Conservation (phyloP, 1,140 invertebrate species). For the Cheumatopsyche charites region DNA sequence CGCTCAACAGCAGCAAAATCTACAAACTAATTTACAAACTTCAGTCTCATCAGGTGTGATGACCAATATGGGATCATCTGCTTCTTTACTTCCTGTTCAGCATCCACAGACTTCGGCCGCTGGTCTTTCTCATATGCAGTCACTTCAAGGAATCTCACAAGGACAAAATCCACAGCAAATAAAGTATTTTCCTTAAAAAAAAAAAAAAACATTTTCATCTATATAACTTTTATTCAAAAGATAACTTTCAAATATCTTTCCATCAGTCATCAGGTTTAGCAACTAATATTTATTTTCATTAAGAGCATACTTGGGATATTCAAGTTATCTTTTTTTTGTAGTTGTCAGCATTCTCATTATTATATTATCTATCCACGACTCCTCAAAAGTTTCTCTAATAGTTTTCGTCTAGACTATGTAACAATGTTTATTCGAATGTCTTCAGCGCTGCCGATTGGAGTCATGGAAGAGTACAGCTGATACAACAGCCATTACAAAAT, state of each 20-base stretch:
- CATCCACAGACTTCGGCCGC: constrained; percentile 49
- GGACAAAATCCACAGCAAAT: constrained; percentile 58
- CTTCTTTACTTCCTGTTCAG: constrained; percentile 21
- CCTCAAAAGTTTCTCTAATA: background rate
- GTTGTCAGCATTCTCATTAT: no score
- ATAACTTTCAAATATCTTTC: no score
- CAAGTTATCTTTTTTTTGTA: no score
- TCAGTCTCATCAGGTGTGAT: constrained; percentile 20
- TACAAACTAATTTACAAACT: constrained; percentile 19
- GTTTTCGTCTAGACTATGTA: no score
- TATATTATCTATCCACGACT: background rate
- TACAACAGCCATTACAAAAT: constrained; percentile 70
- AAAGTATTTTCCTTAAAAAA: constrained; percentile 50
- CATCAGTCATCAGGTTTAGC: no score
- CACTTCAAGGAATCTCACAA: constrained; percentile 55
- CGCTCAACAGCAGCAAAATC: constrained; percentile 10
- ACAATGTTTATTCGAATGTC: no score
- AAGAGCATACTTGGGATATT: no score
- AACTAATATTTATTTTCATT: no score
- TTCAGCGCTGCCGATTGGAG: constrained; percentile 67
- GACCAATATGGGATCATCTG: constrained; percentile 11
- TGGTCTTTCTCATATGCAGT: constrained; percentile 54
- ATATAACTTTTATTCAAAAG: no score
- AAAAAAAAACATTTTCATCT: no score
- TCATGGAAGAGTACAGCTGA: constrained; percentile 73